phyloP scores from a whole-genome alignment of 2,797 vertebrate species.

The Carduelis carduelis region DNA sequence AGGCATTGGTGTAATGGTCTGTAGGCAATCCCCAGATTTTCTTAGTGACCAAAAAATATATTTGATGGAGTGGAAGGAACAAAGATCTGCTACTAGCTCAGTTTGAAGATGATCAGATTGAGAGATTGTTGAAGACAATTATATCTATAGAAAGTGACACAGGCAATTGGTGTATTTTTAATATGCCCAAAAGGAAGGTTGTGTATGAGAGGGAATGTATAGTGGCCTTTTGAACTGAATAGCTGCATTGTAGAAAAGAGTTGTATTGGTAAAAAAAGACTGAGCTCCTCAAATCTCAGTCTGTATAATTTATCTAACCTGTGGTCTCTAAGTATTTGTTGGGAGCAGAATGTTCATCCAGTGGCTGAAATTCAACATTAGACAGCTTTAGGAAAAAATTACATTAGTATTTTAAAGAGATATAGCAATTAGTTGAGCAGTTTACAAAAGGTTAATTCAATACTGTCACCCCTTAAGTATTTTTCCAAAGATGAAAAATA shows the following conservation, averaged over 20 bases:
- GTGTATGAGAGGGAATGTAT: accelerated
- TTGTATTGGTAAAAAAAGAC: not conserved
- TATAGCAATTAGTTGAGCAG: not conserved
- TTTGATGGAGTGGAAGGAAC: not conserved
- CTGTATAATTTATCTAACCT: not conserved
- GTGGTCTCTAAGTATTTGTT: not conserved
- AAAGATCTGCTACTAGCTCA: not conserved
- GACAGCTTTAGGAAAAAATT: not conserved
- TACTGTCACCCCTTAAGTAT: not conserved
- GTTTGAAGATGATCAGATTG: not conserved
- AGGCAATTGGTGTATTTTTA: not conserved
- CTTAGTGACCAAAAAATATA: not conserved
- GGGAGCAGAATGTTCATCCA: not conserved
- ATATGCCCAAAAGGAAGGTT: not conserved
- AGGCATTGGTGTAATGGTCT: not conserved
- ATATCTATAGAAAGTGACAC: not conserved
- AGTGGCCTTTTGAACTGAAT: not conserved
- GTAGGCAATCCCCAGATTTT: not conserved
- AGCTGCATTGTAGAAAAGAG: not conserved
- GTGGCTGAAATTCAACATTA: not conserved
- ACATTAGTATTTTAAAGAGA: not conserved
- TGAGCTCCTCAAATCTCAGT: not conserved
- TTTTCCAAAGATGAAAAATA: not conserved
- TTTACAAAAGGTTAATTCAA: not conserved
- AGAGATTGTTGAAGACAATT: not conserved